Evolutionary conservation across 1,140 invertebrate genomes (phyloP), one percentile per base, ranked within the genome.

Genomic region (Bombus breviceps): DNA sequence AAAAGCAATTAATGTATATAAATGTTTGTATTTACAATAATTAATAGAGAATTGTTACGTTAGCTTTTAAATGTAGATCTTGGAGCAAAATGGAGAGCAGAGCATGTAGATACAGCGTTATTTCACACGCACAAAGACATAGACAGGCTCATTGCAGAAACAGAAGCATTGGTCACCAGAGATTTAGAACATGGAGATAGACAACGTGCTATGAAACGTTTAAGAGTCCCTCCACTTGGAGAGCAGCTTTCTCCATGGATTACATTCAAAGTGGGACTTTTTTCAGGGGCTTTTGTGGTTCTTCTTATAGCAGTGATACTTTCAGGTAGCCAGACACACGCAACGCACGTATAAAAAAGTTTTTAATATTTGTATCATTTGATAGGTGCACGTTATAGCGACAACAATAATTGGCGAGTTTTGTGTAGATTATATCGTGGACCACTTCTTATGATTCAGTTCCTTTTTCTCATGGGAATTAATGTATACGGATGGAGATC

Each of bases 61-160:
- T 87, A 96, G 96, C 92, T 97, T 86, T 92, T 97, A 34, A 95
- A 93, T 81, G 96, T 96, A 8, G 96, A 97, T 80, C 91, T 94
- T 62, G 97, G 97, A 34, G 95, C 95, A 32, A 96, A 97, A 92
- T 99, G 98, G 98, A 95, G 97, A 74, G 96, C 97, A 80, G 96
- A 97, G 79, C 96, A 98, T 91, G 98, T 99, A 5, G 98, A 99
- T 92, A 95, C 96, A 22, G 97, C 98, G 3, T 96, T 97, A 78
- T 99, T 99, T 94, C 97, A 98, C 94, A 97, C 96, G 0, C 98
- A 98, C 93, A 98, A 98, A 92, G 98, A 98, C 91, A 98, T 99
- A 74, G 97, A 98, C 92, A 97, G 97, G 74, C 93, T 99, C 22
- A 98, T 99, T 85, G 96, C 96, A 85, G 98, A 99, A 92, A 98